These are phyloP conservation scores for Colostygia pectinataria DNA, from an alignment of 2,888 invertebrate species.

Conservation along the genomic window DNA sequence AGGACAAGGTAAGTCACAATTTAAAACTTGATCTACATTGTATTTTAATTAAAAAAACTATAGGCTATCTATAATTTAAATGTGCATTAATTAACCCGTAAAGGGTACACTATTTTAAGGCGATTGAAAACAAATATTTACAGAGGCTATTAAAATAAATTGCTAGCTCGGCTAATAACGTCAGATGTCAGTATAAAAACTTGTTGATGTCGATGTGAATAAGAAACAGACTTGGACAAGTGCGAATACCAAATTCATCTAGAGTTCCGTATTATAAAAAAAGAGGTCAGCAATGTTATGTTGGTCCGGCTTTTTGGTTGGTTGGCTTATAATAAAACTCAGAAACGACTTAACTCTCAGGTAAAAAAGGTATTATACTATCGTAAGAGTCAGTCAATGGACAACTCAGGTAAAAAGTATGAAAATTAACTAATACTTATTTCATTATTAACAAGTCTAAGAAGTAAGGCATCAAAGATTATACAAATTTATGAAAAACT, in stretches of 20 bases:
- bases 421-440: too few species aligned
- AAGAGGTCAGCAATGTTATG: too few species aligned
- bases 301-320: too few species aligned
- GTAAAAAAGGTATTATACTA: too few species aligned
- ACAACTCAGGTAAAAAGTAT: too few species aligned
- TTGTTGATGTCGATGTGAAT: slow-evolving; percentile 34
- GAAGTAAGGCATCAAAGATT: too few species aligned
- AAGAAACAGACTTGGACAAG: slow-evolving; percentile 6
- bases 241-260: background rate
- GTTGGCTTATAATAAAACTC: too few species aligned
- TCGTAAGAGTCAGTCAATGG: too few species aligned
- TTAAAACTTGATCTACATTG: background rate
- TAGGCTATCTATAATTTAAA: slow-evolving; percentile 10
- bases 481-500: too few species aligned
- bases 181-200: slow-evolving; percentile 57
- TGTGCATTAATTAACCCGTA: slow-evolving; percentile 33
- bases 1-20: slow-evolving; percentile 64
- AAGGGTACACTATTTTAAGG: slow-evolving; percentile 37
- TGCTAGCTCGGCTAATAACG: slow-evolving; percentile 47
- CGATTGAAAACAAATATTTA: slow-evolving; percentile 50
- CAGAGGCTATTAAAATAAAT: slow-evolving; percentile 55
- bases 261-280: background rate
- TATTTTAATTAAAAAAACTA: background rate
- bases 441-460: too few species aligned
- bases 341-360: too few species aligned